These are phyloP conservation scores for Mamestra brassicae DNA, from an alignment of 2,888 invertebrate genomes.

Conservation along the genomic window DNA sequence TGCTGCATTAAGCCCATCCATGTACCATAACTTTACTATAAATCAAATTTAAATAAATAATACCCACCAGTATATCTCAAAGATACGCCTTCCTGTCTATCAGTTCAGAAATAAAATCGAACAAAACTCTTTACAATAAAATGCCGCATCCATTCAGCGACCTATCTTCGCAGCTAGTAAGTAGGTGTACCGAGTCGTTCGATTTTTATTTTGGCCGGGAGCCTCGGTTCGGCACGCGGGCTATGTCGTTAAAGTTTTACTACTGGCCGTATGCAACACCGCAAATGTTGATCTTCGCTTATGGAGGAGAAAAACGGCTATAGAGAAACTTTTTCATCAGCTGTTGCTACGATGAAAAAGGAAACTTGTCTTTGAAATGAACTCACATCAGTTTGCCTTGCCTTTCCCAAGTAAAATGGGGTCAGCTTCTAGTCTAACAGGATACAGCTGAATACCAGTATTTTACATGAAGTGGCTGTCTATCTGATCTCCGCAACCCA, in stretches of 20 bases:
- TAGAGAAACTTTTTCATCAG: slow-evolving; percentile 36
- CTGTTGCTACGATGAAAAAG: slow-evolving; percentile 42
- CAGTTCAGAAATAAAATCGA: not conserved
- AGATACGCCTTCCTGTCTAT: not conserved
- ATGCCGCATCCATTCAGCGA: slow-evolving; percentile 42
- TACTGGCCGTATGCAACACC: slow-evolving; percentile 71
- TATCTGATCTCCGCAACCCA: not conserved
- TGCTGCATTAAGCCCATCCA: too few species aligned
- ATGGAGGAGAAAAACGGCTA: slow-evolving; percentile 30
- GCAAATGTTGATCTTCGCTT: slow-evolving; percentile 48
- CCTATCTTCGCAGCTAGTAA: slow-evolving; percentile 35
- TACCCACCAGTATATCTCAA: not conserved
- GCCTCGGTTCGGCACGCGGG: slow-evolving; percentile 67
- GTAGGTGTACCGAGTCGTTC: slow-evolving; percentile 58
- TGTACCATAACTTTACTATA: too few species aligned
- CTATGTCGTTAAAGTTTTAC: slow-evolving; percentile 77
- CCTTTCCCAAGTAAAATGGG: not conserved
- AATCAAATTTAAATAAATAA: too few species aligned
- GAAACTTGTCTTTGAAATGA: slow-evolving; percentile 6
- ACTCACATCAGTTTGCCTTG: not conserved
- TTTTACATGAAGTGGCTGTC: not conserved
- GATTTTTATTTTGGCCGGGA: slow-evolving; percentile 75
- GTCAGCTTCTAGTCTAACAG: not conserved
- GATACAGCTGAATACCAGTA: too few species aligned
- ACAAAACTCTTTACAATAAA: not conserved